Conservation (phyloP, 2,797 vertebrate genomes). For the Pangasius djambal region DNA sequence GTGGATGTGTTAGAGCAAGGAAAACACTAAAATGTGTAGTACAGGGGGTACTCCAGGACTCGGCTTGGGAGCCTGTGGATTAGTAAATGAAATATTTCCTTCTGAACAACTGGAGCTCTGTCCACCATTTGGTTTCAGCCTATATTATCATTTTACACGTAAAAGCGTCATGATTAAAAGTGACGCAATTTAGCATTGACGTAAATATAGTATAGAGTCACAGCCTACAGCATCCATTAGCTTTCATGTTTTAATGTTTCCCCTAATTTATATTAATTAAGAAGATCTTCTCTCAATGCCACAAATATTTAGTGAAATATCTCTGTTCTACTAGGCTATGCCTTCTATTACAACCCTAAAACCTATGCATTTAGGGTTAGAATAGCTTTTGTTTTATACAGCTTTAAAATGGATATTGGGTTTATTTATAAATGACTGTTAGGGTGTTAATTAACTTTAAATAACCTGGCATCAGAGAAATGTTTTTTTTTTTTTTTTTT, state of each 20-base stretch:
- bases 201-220: not conserved
- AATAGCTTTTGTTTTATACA: not conserved
- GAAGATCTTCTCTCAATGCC: not conserved
- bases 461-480: not conserved
- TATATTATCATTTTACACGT: not conserved
- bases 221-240: not conserved
- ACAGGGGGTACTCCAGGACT: no score
- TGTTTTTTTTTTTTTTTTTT: not conserved
- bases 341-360: not conserved
- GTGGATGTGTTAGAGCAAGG: not conserved
- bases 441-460: not conserved
- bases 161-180: not conserved
- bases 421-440: not conserved
- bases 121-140: not conserved
- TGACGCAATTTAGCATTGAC: not conserved
- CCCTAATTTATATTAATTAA: not conserved
- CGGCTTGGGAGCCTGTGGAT: not conserved
- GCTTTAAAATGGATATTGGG: not conserved
- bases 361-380: not conserved
- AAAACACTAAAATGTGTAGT: not conserved
- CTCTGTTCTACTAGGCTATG: not conserved
- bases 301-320: not conserved
- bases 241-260: not conserved
- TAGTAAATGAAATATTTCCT: not conserved
- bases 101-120: not conserved